phyloP scores from a whole-genome alignment of 2,113 vertebrate genomes.

The Podarcis cretensis region DNA sequence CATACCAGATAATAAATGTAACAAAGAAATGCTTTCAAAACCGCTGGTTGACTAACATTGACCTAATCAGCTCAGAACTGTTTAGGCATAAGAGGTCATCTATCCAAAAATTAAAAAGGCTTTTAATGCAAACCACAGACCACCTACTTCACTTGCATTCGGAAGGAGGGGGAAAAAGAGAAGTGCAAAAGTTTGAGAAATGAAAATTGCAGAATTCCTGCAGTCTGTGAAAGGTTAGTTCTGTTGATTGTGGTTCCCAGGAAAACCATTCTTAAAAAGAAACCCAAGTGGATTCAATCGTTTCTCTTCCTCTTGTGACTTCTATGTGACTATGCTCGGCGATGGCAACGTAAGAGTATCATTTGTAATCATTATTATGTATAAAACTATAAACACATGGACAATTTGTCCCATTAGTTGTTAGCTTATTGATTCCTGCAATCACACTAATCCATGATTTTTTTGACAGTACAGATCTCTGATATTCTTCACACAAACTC shows the following conservation, averaged over 20 bases:
- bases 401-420: too few species aligned
- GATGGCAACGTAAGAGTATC: background rate
- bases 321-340: background rate
- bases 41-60: slow-evolving; percentile 19
- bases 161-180: background rate
- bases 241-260: slow-evolving; percentile 1
- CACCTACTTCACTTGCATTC: slow-evolving; percentile 12
- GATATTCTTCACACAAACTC: too few species aligned
- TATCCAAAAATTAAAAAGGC: background rate
- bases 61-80: background rate
- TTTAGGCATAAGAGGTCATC: slow-evolving; percentile 21
- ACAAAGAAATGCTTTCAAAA: slow-evolving; percentile 41
- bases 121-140: slow-evolving; percentile 32
- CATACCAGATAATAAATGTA: slow-evolving; percentile 21
- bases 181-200: background rate
- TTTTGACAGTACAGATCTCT: too few species aligned
- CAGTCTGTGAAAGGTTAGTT: background rate
- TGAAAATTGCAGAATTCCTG: background rate
- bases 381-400: background rate
- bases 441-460: too few species aligned
- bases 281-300: background rate
- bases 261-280: background rate
- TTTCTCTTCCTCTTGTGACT: background rate
- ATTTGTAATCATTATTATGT: background rate
- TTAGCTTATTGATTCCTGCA: too few species aligned